Conservation (phyloP, 1,140 invertebrate species). For the Atopsyche davidsoni region DNA sequence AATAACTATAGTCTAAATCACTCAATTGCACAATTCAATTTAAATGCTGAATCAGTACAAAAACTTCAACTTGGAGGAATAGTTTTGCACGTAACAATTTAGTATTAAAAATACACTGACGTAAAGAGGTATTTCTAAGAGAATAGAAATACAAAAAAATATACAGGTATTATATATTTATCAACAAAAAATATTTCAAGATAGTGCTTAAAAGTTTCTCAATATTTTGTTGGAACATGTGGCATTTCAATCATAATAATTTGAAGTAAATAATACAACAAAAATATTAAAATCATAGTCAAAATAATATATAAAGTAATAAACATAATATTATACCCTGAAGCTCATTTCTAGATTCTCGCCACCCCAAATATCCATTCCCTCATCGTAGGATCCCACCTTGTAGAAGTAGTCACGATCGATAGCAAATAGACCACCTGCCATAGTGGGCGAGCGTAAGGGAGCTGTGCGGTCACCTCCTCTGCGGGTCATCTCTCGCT, state of each 20-base stretch:
- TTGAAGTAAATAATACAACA: background rate
- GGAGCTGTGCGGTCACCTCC: constrained; percentile 85
- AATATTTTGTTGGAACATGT: no score
- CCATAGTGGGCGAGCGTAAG: constrained; percentile 94
- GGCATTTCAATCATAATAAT: constrained; percentile 1
- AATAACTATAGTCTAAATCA: background rate
- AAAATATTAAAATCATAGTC: background rate
- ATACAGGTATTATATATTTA: background rate
- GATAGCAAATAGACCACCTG: constrained; percentile 96
- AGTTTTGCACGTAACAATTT: background rate
- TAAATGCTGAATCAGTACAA: background rate
- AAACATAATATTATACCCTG: constrained; percentile 65
- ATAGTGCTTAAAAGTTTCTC: background rate
- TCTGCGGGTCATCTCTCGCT: constrained; percentile 87
- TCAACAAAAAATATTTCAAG: background rate
- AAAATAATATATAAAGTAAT: background rate
- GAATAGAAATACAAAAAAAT: constrained; percentile 4
- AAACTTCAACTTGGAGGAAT: background rate
- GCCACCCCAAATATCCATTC: constrained; percentile 99
- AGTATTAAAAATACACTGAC: no score
- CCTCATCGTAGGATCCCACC: constrained; percentile 95
- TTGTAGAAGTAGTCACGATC: constrained; percentile 96
- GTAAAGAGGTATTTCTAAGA: no score
- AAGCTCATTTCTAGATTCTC: constrained; percentile 99
- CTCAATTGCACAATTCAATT: background rate